Base-by-base conservation (phyloP, 1,140 invertebrate genomes). In the Lamellibrachia luymesi region DNA sequence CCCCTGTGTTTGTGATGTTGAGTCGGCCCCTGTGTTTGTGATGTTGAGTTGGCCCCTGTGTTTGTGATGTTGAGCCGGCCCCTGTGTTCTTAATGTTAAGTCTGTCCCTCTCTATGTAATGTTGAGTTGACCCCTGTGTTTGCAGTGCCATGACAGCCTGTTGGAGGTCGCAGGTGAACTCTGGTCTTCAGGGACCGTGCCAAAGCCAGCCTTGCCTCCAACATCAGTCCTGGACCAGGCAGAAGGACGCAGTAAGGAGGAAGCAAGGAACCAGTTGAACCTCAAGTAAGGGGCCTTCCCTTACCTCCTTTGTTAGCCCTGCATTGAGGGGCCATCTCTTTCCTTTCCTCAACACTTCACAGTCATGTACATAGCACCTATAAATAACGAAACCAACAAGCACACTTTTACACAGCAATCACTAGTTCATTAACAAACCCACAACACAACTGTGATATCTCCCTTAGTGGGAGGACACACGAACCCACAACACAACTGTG, bases 111-210 rank as follows among this genome's bases (percentile, higher is more conserved):
- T 38, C 38, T 38, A 38, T 38, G 38, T 38, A 38, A 38, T 38
- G 38, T 38, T 38, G 38, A 38, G 38, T 38, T 38, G 80, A 22
- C 17, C 80, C 90, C 49, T 91, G 4, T 50, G 50, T 91, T 90
- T 93, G 2, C 95, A 97, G 93, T 96, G 98, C 91, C 96, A 97
- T 0, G 96, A 97, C 2, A 94, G 93, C 0, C 97, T 97, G 92
- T 94, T 97, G 10, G 95, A 96, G 8, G 94, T 95, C 0, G 97
- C 97, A 1, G 94, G 95, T 25, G 93, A 97, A 93, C 93, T 94
- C 91, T 93, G 93, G 90, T 89, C 94, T 6, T 93, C 93, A 25
- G 91, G 80, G 50, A 51, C 8, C 25, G 27, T 50, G 17, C 89
- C 94, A 49, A 92, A 52, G n/a, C 93, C 93, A 25, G 13, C 50